Evolutionary conservation across 2,113 vertebrate genomes (phyloP).

Genomic region (Pterocles burchelli): DNA sequence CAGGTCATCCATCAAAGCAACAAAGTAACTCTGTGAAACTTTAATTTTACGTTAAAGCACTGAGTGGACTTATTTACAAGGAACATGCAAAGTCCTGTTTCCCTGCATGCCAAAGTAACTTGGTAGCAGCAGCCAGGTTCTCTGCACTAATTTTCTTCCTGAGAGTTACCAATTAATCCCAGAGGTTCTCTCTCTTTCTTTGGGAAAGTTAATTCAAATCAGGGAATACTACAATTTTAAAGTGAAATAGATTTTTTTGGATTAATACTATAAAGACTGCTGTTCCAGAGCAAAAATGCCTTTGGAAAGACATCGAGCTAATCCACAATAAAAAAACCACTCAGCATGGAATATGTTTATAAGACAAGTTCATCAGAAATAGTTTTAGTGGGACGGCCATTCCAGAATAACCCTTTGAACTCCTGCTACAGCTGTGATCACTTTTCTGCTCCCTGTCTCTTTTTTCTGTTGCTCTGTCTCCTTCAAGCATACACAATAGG

Average conservation of each 20-base stretch:
- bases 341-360: not conserved
- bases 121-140: not conserved
- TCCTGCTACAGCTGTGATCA: not conserved
- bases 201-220: not conserved
- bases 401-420: not conserved
- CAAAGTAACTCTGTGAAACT: not conserved
- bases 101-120: not conserved
- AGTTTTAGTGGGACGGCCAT: not conserved
- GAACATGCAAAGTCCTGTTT: not conserved
- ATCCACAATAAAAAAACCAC: not conserved
- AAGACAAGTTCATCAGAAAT: not conserved
- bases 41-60: not conserved
- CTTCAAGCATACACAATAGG: accelerated
- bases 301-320: not conserved
- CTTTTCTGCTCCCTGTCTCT: not conserved
- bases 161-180: not conserved
- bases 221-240: not conserved
- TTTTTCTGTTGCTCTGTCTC: not conserved
- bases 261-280: not conserved
- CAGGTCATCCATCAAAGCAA: not conserved
- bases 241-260: not conserved
- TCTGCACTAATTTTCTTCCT: not conserved
- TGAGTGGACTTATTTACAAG: not conserved
- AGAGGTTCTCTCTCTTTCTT: not conserved
- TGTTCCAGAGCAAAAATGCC: not conserved